Percentiles rank a stretch among this genome's conserved stretches.
These are phyloP conservation scores for Vannuccia rotundouncinata DNA, from an alignment of 2,888 invertebrate genomes.

Conservation along the genomic window DNA sequence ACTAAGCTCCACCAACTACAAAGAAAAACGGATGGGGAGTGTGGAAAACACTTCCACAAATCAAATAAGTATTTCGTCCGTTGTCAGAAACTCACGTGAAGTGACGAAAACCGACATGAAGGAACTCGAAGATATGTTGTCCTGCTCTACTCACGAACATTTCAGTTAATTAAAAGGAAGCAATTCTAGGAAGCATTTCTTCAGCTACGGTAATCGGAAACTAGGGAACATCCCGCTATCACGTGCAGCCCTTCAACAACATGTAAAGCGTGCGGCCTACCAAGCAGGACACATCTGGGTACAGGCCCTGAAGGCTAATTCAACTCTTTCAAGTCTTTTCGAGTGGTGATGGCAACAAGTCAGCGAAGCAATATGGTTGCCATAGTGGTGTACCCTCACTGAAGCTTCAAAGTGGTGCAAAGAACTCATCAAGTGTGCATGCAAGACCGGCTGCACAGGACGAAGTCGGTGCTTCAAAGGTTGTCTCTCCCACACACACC, in stretches of 20 bases:
- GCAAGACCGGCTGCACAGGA: background rate
- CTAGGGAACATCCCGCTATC: too few species aligned
- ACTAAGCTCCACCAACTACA: too few species aligned
- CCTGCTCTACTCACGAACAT: background rate
- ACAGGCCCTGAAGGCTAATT: background rate
- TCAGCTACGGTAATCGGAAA: too few species aligned
- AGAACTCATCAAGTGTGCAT: background rate
- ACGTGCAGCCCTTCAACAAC: too few species aligned
- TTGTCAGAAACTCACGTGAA: too few species aligned
- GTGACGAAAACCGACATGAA: too few species aligned
- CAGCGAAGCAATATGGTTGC: background rate
- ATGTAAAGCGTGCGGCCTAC: too few species aligned
- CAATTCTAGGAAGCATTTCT: too few species aligned
- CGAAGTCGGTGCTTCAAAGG: background rate
- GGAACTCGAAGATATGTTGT: background rate
- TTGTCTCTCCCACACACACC: too few species aligned
- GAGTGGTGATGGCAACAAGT: background rate
- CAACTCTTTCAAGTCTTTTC: background rate
- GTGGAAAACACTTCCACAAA: too few species aligned
- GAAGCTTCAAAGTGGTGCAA: background rate
- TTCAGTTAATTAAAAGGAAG: background rate
- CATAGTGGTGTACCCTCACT: background rate
- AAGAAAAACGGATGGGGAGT: too few species aligned
- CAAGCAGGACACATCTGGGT: background rate
- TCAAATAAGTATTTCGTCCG: background rate